Percentiles rank a stretch among this genome's conserved stretches.
These are phyloP conservation scores for Dasyurus viverrinus DNA, from an alignment of 2,113 vertebrate species.

Conservation along the genomic window DNA sequence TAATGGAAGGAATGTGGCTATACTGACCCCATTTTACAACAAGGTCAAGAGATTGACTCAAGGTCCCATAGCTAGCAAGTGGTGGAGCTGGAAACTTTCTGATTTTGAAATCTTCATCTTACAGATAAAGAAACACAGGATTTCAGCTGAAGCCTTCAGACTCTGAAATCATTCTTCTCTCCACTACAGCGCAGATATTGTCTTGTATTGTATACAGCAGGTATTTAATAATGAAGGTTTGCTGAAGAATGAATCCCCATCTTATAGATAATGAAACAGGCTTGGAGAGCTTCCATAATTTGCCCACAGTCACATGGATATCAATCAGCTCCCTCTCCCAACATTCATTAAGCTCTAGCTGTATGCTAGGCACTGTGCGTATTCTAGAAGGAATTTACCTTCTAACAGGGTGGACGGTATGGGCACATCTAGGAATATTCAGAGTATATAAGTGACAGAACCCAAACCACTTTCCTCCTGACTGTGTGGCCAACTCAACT, in stretches of 20 bases:
- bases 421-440: not conserved
- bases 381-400: too few relatives aligned
- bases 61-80: not conserved
- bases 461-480: not conserved
- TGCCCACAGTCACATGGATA: not conserved
- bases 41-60: not conserved
- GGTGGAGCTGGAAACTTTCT: too few relatives aligned
- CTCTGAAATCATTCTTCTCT: not conserved
- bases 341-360: not conserved
- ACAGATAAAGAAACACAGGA: too few relatives aligned
- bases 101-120: too few relatives aligned
- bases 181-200: not conserved
- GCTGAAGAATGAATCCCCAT: not conserved
- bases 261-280: not conserved
- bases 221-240: not conserved
- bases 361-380: not conserved
- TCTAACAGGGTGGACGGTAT: not conserved
- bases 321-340: not conserved
- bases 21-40: not conserved
- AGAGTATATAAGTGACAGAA: not conserved
- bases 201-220: not conserved
- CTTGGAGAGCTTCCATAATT: not conserved
- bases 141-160: not conserved
- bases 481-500: not conserved
- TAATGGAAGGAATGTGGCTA: not conserved